Conservation (phyloP, 2,113 vertebrate species). For the Heliornis fulica region DNA sequence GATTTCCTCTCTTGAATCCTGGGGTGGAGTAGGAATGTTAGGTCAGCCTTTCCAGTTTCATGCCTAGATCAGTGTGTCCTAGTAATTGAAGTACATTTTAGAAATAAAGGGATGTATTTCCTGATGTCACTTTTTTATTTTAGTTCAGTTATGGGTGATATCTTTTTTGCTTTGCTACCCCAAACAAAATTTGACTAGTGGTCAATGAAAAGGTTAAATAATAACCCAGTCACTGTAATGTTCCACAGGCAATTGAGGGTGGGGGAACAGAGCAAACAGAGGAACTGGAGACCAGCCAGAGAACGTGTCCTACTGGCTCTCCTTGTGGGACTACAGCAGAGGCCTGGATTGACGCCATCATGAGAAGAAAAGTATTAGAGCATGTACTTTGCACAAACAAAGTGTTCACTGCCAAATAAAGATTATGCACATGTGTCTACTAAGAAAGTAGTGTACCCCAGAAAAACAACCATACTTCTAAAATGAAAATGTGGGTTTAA, state of each 20-base stretch:
- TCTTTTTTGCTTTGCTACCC: not conserved
- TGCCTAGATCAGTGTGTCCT: not conserved
- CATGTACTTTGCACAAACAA: not conserved
- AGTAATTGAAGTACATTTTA: not conserved
- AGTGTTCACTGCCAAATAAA: not conserved
- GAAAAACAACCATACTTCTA: not conserved
- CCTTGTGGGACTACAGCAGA: not conserved
- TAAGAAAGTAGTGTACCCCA: not conserved
- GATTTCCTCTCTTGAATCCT: not conserved
- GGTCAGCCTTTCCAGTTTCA: not conserved
- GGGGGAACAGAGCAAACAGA: not conserved
- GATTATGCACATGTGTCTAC: not conserved
- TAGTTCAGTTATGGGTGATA: not conserved
- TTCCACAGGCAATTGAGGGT: not conserved
- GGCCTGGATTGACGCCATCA: not conserved
- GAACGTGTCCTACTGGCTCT: not conserved
- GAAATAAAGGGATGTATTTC: not conserved
- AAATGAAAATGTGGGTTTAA: accelerated
- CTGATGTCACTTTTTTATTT: not conserved
- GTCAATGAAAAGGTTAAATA: not conserved
- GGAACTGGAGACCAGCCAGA: slow-evolving; percentile 33
- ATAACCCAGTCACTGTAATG: not conserved
- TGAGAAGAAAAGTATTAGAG: not conserved
- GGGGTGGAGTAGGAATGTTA: not conserved
- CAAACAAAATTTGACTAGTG: not conserved